A percentile compares a stretch with the other conserved stretches of the same genome.
These are phyloP conservation scores for Dendronephthya gigantea DNA, from an alignment of 64 coral and sea anemone genomes.

Conservation along the genomic window DNA sequence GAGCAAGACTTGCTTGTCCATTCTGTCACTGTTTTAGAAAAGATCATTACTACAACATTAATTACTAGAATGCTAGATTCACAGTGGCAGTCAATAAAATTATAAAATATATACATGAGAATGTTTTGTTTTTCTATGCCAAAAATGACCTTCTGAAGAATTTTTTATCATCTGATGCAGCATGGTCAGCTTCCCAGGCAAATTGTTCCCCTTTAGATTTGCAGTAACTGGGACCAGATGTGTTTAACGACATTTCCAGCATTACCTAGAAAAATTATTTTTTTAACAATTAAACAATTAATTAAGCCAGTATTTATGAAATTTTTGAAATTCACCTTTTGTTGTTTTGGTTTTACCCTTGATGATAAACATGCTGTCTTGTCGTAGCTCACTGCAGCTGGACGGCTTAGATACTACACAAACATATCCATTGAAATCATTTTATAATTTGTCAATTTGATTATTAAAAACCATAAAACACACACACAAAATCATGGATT, in stretches of 20 bases:
- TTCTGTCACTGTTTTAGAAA: conserved; percentile 43
- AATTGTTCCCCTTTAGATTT: conserved; percentile 86
- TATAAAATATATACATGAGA: too few relatives aligned
- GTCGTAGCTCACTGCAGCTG: conserved; percentile 76
- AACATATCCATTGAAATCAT: background rate
- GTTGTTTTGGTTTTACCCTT: conserved; percentile 81
- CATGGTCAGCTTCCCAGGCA: conserved; percentile 58
- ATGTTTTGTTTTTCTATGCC: too few relatives aligned
- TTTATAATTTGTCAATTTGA: background rate
- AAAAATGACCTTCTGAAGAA: conserved; percentile 33
- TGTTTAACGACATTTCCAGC: conserved; percentile 75
- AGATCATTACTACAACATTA: background rate
- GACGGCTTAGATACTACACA: conserved; percentile 65
- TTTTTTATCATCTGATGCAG: conserved; percentile 30
- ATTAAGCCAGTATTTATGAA: background rate
- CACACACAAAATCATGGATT: too few relatives aligned
- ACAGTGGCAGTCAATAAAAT: background rate
- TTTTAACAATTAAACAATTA: too few relatives aligned
- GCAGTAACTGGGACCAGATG: conserved; percentile 67
- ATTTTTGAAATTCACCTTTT: conserved; percentile 61
- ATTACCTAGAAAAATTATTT: conserved; percentile 49
- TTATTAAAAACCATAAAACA: too few relatives aligned
- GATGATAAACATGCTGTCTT: conserved; percentile 63
- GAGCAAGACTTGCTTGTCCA: conserved; percentile 91
- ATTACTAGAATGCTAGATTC: background rate